A percentile compares a stretch with the other conserved stretches of the same genome.
These are phyloP conservation scores for Leiothrix lutea DNA, from an alignment of 2,113 vertebrate species.

Conservation along the genomic window DNA sequence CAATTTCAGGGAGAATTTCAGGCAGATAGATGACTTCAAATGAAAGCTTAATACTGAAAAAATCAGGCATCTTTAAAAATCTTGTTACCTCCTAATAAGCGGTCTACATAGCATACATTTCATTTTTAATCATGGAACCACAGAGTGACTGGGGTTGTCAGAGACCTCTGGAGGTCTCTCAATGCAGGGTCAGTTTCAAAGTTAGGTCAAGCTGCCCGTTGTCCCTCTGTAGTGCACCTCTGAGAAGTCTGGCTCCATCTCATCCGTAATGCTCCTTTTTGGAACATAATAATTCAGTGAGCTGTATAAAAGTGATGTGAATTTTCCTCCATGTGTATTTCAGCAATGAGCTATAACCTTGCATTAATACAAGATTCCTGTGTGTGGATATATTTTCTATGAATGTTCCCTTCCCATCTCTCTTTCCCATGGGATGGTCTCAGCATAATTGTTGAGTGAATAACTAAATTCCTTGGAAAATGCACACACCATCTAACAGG, in stretches of 20 bases:
- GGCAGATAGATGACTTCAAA: neutral
- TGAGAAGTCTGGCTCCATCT: neutral
- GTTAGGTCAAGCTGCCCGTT: neutral
- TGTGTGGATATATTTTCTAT: neutral
- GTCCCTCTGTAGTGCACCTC: neutral
- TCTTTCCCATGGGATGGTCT: neutral
- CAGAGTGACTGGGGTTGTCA: neutral
- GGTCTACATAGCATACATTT: neutral
- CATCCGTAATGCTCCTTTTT: neutral
- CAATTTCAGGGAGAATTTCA: neutral
- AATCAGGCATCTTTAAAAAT: neutral
- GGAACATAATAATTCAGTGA: neutral
- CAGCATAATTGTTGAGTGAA: neutral
- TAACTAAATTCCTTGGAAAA: slow-evolving; percentile 47
- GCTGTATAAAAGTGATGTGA: neutral
- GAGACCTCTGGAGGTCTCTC: neutral
- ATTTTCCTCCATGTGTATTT: neutral
- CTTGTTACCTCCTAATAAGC: neutral
- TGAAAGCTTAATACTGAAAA: neutral
- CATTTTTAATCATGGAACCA: neutral
- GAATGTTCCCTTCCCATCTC: neutral
- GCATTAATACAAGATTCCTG: neutral
- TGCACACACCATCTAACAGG: neutral
- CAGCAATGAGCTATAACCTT: neutral
- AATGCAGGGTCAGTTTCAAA: neutral